phyloP scores from a whole-genome alignment of 2,113 vertebrate genomes.

The Bujurquina vittata region DNA sequence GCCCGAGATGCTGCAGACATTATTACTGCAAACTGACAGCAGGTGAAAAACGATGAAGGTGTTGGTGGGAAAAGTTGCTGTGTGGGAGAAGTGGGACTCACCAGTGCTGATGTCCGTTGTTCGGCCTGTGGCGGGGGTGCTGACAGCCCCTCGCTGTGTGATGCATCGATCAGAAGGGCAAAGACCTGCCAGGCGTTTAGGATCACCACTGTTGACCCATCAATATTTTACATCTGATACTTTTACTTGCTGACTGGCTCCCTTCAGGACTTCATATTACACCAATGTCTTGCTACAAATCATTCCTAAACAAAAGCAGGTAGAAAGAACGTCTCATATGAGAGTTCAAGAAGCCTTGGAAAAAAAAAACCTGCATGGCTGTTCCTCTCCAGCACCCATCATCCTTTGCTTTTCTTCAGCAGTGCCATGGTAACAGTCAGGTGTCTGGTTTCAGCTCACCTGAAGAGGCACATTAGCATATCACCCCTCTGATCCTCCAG shows the following conservation, averaged over 20 bases:
- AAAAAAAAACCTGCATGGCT: neutral
- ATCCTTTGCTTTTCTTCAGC: conserved; percentile 50
- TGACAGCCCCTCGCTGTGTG: conserved; percentile 80
- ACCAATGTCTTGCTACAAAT: neutral
- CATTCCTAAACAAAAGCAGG: neutral
- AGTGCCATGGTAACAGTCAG: conserved; percentile 68
- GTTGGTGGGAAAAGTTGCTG: neutral
- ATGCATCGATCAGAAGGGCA: conserved; percentile 82
- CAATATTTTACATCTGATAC: conserved; percentile 64
- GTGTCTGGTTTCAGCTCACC: conserved; percentile 70
- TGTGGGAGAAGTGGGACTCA: conserved; percentile 71
- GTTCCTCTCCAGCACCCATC: conserved; percentile 45
- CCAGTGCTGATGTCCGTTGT: conserved; percentile 85
- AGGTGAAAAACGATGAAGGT: neutral
- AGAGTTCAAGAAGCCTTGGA: neutral
- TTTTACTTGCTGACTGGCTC: conserved; percentile 1
- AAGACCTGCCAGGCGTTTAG: conserved; percentile 70
- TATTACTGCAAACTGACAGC: neutral
- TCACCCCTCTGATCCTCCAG: conserved; percentile 25
- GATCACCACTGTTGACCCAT: conserved; percentile 57
- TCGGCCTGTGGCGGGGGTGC: conserved; percentile 79
- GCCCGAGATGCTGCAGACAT: neutral
- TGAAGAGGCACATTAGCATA: conserved; percentile 29
- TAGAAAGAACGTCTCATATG: neutral
- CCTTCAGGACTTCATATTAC: neutral